Conservation (phyloP, 2,797 vertebrate species). For the Enteromius paludinosus region DNA sequence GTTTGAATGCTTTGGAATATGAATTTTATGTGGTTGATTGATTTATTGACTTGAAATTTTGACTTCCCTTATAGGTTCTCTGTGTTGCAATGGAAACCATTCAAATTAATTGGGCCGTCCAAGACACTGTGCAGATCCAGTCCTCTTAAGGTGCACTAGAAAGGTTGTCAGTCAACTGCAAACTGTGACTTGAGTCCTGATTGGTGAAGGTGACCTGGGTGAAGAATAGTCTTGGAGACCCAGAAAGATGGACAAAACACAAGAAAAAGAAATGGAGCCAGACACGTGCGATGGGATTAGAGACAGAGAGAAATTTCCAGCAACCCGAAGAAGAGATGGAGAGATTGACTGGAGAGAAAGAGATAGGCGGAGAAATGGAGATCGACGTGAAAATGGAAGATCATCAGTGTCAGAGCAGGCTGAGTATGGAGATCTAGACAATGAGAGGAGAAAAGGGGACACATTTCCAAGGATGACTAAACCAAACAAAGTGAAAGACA, state of each 20-base stretch:
- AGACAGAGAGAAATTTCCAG: conserved; percentile 59
- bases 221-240: conserved; percentile 63
- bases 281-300: conserved; percentile 55
- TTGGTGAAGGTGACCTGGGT: conserved; percentile 59
- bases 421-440: conserved; percentile 52
- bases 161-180: conserved; percentile 68
- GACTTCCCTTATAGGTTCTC: conserved; percentile 67
- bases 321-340: conserved; percentile 59
- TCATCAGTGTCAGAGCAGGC: conserved; percentile 55
- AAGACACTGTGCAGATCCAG: conserved; percentile 64
- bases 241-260: conserved; percentile 59
- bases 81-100: conserved; percentile 77
- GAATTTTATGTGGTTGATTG: not conserved
- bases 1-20: not conserved
- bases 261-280: conserved; percentile 61
- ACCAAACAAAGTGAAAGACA: conserved; percentile 52
- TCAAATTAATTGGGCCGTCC: conserved; percentile 67
- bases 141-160: conserved; percentile 68
- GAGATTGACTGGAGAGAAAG: conserved; percentile 67
- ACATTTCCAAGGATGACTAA: conserved; percentile 74
- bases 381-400: conserved; percentile 62
- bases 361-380: conserved; percentile 60
- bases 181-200: conserved; percentile 59
- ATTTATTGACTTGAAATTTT: conserved; percentile 33
- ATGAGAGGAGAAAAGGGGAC: conserved; percentile 67